These are phyloP conservation scores for Hypothenemus hampei DNA, from an alignment of 1,140 invertebrate species.

Conservation along the genomic window DNA sequence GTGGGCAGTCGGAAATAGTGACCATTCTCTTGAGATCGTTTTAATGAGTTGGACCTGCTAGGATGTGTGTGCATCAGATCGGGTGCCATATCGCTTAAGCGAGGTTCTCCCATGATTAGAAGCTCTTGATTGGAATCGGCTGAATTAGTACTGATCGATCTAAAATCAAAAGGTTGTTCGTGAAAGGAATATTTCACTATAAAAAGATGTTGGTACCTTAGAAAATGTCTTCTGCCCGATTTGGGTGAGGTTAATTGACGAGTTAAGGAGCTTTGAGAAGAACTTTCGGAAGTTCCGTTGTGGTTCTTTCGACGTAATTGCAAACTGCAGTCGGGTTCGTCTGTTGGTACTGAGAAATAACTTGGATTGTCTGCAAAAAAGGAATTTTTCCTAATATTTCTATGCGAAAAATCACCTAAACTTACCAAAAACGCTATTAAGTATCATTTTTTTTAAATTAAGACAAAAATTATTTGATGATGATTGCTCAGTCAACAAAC, in stretches of 20 bases:
- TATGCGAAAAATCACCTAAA: neutral
- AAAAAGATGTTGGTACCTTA: slow-evolving; percentile 11
- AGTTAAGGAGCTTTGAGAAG: slow-evolving; percentile 32
- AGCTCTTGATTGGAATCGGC: slow-evolving; percentile 52
- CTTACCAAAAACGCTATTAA: neutral
- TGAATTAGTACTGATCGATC: slow-evolving; percentile 52
- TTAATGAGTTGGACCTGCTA: slow-evolving; percentile 38
- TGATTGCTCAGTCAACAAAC: neutral
- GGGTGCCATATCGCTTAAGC: slow-evolving; percentile 54
- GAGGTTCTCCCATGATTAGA: slow-evolving; percentile 51
- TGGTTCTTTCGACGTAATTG: slow-evolving; percentile 11
- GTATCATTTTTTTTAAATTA: slow-evolving; percentile 3
- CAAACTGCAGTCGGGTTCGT: slow-evolving; percentile 10
- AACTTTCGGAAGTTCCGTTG: slow-evolving; percentile 21
- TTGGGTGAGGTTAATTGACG: slow-evolving; percentile 33
- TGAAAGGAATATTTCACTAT: neutral
- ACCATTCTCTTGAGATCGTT: slow-evolving; percentile 34
- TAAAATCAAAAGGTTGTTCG: slow-evolving; percentile 33
- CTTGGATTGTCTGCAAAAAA: slow-evolving; percentile 55
- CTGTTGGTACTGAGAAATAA: slow-evolving; percentile 52
- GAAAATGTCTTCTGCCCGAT: slow-evolving; percentile 20
- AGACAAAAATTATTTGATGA: slow-evolving; percentile 1
- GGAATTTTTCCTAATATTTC: neutral
- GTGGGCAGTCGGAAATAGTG: slow-evolving; percentile 43
- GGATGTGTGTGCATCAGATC: slow-evolving; percentile 44